phyloP scores from a whole-genome alignment of 2,797 vertebrate genomes.

The Sphenopsis melanotis region DNA sequence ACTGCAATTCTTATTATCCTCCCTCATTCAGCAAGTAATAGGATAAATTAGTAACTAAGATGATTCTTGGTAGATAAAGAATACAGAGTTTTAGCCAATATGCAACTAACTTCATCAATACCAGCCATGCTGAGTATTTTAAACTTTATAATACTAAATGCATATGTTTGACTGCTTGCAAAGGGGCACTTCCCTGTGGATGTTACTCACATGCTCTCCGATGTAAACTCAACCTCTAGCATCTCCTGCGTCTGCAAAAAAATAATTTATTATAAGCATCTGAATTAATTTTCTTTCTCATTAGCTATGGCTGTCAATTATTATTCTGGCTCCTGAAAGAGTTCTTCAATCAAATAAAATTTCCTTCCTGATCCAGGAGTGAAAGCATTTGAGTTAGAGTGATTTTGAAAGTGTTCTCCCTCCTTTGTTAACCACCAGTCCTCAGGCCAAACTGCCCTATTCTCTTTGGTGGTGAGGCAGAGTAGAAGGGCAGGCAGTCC shows the following conservation, averaged over 20 bases:
- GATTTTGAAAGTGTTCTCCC: not conserved
- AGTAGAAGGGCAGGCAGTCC: not conserved
- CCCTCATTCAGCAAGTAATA: not conserved
- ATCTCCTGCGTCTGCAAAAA: conserved; percentile 70
- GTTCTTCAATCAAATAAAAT: not conserved
- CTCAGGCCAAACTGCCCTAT: not conserved
- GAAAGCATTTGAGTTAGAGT: not conserved
- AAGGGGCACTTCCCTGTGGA: not conserved
- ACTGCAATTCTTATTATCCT: not conserved
- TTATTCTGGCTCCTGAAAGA: not conserved
- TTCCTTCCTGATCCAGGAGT: not conserved
- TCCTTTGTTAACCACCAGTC: not conserved
- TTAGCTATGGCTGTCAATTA: not conserved
- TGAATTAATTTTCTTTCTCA: not conserved
- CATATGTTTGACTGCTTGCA: not conserved
- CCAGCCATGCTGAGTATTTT: not conserved
- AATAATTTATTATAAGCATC: not conserved
- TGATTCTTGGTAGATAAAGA: not conserved
- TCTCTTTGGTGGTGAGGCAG: not conserved
- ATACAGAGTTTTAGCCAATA: not conserved
- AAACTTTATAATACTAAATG: not conserved
- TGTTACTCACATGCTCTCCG: conserved; percentile 74
- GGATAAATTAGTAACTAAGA: not conserved
- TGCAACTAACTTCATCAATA: not conserved
- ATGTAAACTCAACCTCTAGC: conserved; percentile 80